phyloP scores from a whole-genome alignment of 2,797 vertebrate species.

The Lateolabrax maculatus region DNA sequence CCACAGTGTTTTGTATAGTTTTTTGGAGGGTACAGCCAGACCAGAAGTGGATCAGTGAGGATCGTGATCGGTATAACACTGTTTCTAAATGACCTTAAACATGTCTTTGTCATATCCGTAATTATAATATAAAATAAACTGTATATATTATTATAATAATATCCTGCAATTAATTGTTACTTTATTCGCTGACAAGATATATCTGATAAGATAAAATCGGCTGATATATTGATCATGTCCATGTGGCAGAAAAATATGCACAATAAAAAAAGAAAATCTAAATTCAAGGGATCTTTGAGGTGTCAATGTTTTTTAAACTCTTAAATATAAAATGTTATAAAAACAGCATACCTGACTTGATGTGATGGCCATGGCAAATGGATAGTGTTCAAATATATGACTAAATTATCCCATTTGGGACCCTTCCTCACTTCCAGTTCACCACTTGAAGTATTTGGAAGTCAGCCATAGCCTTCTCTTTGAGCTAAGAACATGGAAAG shows the following conservation, averaged over 20 bases:
- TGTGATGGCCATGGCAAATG: background rate
- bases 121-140: too few species aligned
- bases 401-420: conserved; percentile 14
- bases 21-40: background rate
- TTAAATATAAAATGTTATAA: background rate
- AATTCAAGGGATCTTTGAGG: background rate
- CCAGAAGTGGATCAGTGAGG: background rate
- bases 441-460: conserved; percentile 29
- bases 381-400: conserved; percentile 9
- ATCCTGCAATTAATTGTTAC: background rate
- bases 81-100: background rate
- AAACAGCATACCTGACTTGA: too few species aligned
- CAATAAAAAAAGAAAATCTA: background rate
- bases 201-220: background rate
- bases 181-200: background rate
- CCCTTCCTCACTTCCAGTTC: conserved; percentile 13
- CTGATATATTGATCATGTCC: background rate
- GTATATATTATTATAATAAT: too few species aligned
- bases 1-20: background rate
- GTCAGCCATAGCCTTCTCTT: conserved; percentile 41
- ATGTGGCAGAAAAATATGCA: too few species aligned
- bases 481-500: conserved; percentile 39
- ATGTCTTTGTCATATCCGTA: background rate
- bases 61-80: background rate
- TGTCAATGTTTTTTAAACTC: background rate